Evolutionary conservation across 2,797 vertebrate genomes (phyloP).

Genomic region (Pseudochaenichthys georgianus): DNA sequence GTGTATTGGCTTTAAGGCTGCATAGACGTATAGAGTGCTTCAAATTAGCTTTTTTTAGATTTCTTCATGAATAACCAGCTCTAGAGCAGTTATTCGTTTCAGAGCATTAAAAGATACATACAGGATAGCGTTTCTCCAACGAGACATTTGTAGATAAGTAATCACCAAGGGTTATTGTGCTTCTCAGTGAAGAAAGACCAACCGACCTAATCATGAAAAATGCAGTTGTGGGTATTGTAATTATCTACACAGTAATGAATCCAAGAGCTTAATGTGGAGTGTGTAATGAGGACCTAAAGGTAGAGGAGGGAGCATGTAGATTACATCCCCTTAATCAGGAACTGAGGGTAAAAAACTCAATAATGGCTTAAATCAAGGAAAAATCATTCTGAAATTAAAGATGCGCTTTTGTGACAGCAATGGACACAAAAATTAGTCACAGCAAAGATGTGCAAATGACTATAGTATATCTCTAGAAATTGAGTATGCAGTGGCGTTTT

Average conservation of each 20-base stretch:
- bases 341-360: conserved; percentile 21
- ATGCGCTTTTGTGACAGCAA: background rate
- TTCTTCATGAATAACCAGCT: background rate
- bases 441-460: conserved; percentile 20
- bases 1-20: background rate
- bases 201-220: conserved; percentile 46
- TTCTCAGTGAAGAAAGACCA: conserved; percentile 11
- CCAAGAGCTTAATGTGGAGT: conserved; percentile 25
- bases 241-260: conserved; percentile 51
- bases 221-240: conserved; percentile 25
- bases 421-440: background rate
- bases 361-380: background rate
- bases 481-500: background rate
- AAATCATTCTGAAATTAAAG: background rate
- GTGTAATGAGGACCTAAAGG: conserved; percentile 9
- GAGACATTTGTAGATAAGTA: conserved; percentile 12
- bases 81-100: background rate
- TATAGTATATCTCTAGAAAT: conserved; percentile 8
- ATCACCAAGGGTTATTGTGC: conserved; percentile 12
- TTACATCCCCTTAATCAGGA: conserved; percentile 36
- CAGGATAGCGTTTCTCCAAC: conserved; percentile 15
- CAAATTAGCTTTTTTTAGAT: background rate
- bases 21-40: background rate
- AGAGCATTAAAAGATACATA: conserved; percentile 13
- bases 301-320: conserved; percentile 35